Evolutionary conservation across 2,113 vertebrate genomes (phyloP), one percentile per base, ranked within the genome.

Genomic region (Halichoeres trimaculatus): DNA sequence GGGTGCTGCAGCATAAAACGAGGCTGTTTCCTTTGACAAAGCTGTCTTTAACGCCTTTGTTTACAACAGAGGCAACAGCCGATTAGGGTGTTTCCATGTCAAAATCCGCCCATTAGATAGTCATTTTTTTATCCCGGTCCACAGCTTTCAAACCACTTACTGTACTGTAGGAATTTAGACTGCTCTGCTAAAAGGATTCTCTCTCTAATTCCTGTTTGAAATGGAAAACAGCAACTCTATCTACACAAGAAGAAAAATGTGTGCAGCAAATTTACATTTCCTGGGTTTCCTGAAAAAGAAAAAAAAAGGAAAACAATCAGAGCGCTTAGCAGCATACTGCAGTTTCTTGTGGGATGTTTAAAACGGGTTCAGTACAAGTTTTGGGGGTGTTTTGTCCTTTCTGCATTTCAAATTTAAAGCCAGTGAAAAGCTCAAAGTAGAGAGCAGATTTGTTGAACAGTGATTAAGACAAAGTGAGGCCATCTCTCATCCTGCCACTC

Each of bases 131-230:
- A 85, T 89, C 78, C 84, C 65, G 48, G 78, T 89, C 85, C 71
- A 76, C 83, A 85, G 88, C 85, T 91, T 91, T 90, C 83, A 90
- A 90, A 90, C 83, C 88, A 88, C 78, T 88, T 91, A 90, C 70
- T 61, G 53, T 71, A 63, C 47, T 80, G 72, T 65, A 70, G 70
- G 71, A 86, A 81, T 88, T 84, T 83, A 64, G 70, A 71, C 67
- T 47, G 63, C 67, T 64, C 66, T 67, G 78, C 67, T 80, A 78
- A 82, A 85, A 79, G 76, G 75, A 76, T 83, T 85, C 60, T 19
- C 80, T 70, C 73, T 60, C 61, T 88, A 84, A 88, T 81, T 81
- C 74, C 41, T 6, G 55, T 90, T 92, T 90, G 68, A 90, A 87
- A 92, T 89, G 84, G 60, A 89, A 90, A 89, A 86, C 43, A 86